Evolutionary conservation across 2,797 vertebrate species (phyloP).

Genomic region (Acanthurus tractus): DNA sequence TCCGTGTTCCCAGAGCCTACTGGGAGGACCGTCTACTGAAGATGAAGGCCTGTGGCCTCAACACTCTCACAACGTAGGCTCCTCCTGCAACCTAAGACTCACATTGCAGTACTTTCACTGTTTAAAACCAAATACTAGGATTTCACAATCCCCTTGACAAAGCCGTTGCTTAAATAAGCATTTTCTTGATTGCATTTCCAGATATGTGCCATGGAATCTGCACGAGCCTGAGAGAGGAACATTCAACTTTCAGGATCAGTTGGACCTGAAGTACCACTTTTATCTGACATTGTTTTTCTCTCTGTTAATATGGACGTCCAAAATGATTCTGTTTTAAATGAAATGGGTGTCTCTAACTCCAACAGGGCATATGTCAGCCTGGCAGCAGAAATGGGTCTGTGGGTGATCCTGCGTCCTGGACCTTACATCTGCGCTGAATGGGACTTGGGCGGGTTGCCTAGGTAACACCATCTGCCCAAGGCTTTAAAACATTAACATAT

Average conservation of each 20-base stretch:
- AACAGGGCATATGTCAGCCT: slow-evolving; percentile 88
- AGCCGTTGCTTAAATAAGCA: background rate
- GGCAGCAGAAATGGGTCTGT: slow-evolving; percentile 90
- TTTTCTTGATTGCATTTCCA: slow-evolving; percentile 57
- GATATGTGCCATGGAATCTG: slow-evolving; percentile 95
- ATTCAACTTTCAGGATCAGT: slow-evolving; percentile 89
- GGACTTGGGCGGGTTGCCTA: slow-evolving; percentile 89
- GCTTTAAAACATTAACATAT: slow-evolving; percentile 11
- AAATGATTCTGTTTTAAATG: background rate
- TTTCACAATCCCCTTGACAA: background rate
- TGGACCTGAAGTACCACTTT: slow-evolving; percentile 88
- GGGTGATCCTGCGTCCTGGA: slow-evolving; percentile 94
- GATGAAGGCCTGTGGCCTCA: slow-evolving; percentile 93
- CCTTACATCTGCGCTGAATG: slow-evolving; percentile 88
- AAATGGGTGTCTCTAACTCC: slow-evolving; percentile 21
- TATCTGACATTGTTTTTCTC: background rate
- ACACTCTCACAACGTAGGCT: slow-evolving; percentile 93
- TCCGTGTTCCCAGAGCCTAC: slow-evolving; percentile 86
- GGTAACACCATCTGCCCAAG: slow-evolving; percentile 76
- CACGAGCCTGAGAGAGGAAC: slow-evolving; percentile 90
- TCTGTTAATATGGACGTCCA: background rate
- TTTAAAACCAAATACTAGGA: background rate
- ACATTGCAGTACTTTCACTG: background rate
- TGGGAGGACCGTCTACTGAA: slow-evolving; percentile 93
- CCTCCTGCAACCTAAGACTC: background rate